phyloP scores from a whole-genome alignment of 2,113 vertebrate species.

The Empidonax traillii region DNA sequence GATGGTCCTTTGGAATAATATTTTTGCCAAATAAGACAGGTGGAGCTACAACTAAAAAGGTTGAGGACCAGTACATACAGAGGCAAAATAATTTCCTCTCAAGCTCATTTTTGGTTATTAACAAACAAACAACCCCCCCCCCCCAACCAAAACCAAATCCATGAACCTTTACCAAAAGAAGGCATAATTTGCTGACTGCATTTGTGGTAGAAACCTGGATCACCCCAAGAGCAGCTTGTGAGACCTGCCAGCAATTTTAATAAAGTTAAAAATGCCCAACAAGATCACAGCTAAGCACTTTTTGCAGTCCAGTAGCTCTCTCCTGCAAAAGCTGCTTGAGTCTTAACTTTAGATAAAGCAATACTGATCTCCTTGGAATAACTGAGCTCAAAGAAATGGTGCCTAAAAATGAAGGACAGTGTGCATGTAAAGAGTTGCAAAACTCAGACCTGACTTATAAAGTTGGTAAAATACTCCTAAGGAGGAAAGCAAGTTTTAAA shows the following conservation, averaged over 20 bases:
- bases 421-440: background rate
- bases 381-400: background rate
- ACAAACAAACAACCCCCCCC: background rate
- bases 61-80: background rate
- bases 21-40: background rate
- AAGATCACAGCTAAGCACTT: constrained; percentile 8
- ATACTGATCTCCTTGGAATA: background rate
- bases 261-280: background rate
- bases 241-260: background rate
- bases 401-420: background rate
- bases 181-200: background rate
- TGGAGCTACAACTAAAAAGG: background rate
- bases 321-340: constrained; percentile 7
- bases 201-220: background rate
- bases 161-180: background rate
- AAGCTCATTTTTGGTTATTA: background rate
- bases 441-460: background rate
- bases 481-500: background rate
- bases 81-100: background rate
- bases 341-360: background rate
- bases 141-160: background rate
- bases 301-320: constrained; percentile 15
- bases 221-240: background rate
- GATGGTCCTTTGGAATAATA: background rate
- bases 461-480: background rate